phyloP scores from a whole-genome alignment of 53 echinoderm and acorn worm species.

The Holothuria leucospilota region DNA sequence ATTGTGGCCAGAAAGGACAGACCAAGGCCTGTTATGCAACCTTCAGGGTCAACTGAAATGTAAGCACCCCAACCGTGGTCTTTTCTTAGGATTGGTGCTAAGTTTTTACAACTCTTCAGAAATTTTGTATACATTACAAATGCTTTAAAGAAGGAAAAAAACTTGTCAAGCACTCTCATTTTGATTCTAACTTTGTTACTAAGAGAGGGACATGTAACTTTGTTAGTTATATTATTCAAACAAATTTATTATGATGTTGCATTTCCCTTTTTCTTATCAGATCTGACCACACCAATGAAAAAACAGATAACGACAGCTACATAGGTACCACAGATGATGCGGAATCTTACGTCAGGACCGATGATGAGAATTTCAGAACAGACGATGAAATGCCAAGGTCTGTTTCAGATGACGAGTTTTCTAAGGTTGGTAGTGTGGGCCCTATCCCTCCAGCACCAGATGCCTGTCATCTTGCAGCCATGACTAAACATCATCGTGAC shows the following conservation, averaged over 20 bases:
- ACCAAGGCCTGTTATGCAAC: constrained; percentile 16
- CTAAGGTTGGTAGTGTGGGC: constrained; percentile 50
- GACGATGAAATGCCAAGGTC: constrained; percentile 89
- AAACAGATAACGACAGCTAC: constrained; percentile 95
- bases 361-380: constrained; percentile 94
- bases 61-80: neutral
- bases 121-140: too few relatives aligned
- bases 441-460: neutral
- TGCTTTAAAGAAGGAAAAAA: too few relatives aligned
- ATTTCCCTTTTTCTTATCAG: constrained; percentile 30
- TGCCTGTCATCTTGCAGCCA: too few relatives aligned
- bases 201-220: neutral
- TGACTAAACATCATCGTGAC: too few relatives aligned
- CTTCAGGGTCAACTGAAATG: constrained; percentile 5
- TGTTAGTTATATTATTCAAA: neutral
- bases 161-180: too few relatives aligned
- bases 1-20: constrained; percentile 85
- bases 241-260: neutral
- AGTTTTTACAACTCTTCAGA: too few relatives aligned
- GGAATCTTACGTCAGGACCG: constrained; percentile 93
- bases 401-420: constrained; percentile 90
- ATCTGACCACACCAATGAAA: constrained; percentile 82
- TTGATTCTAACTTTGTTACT: too few relatives aligned
- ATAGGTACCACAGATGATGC: constrained; percentile 91
- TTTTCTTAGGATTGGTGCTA: neutral